These are phyloP conservation scores for Nephrotoma flavescens DNA, from an alignment of 2,888 invertebrate genomes.

Conservation along the genomic window DNA sequence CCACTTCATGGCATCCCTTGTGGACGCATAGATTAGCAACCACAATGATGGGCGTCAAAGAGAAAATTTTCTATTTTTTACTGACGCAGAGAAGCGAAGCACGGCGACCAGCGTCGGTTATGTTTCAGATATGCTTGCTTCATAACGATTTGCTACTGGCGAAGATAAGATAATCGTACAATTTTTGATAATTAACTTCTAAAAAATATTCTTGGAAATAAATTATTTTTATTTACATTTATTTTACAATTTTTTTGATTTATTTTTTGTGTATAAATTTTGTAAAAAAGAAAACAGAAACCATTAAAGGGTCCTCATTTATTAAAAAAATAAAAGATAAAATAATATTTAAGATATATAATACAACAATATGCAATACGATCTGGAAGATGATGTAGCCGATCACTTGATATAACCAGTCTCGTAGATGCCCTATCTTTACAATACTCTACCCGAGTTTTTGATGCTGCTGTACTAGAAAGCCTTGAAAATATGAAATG, in stretches of 20 bases:
- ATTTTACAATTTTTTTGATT: not conserved
- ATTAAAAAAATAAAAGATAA: not conserved
- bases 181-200: not conserved
- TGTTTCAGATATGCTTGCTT: too few species aligned
- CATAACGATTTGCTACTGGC: too few species aligned
- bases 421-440: not conserved
- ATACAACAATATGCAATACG: not conserved
- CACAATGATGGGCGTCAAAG: too few species aligned
- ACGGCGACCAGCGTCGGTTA: too few species aligned
- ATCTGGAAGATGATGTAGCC: not conserved
- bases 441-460: not conserved
- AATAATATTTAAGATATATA: not conserved
- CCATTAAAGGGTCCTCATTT: not conserved
- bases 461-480: not conserved
- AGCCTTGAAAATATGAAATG: too few species aligned
- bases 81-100: too few species aligned
- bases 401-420: not conserved
- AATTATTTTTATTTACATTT: not conserved
- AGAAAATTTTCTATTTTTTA: too few species aligned
- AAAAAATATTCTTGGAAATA: not conserved
- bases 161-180: too few species aligned
- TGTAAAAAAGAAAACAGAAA: not conserved
- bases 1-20: too few species aligned
- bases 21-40: too few species aligned
- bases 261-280: not conserved